These are phyloP conservation scores for Echiichthys vipera DNA, from an alignment of 2,797 vertebrate species.

Conservation along the genomic window DNA sequence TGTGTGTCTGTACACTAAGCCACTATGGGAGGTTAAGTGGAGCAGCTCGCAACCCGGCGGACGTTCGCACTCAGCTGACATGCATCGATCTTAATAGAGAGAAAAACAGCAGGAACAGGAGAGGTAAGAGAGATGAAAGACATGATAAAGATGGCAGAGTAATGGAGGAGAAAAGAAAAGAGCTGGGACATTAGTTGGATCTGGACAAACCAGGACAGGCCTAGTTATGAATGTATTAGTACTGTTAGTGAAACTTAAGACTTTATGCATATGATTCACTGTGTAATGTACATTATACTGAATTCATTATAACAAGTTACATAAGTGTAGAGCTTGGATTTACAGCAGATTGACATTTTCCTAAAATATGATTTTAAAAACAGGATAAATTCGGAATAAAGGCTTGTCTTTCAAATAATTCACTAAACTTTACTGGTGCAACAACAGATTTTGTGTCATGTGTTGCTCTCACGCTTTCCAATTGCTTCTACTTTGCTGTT, in stretches of 20 bases:
- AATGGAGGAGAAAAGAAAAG: conserved; percentile 44
- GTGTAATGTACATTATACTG: neutral
- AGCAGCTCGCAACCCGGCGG: conserved; percentile 23
- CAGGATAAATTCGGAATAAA: too few relatives aligned
- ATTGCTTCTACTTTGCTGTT: too few relatives aligned
- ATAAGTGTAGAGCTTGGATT: too few relatives aligned
- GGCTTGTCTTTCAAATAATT: too few relatives aligned
- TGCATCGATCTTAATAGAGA: conserved; percentile 69
- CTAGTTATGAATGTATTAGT: conserved; percentile 45
- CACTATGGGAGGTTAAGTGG: conserved; percentile 55
- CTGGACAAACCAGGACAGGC: conserved; percentile 29
- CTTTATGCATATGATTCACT: too few relatives aligned
- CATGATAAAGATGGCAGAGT: conserved; percentile 27
- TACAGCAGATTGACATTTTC: too few relatives aligned
- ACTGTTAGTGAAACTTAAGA: conserved; percentile 23
- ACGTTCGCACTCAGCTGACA: conserved; percentile 34
- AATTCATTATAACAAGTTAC: neutral
- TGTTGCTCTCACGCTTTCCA: too few relatives aligned
- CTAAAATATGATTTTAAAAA: too few relatives aligned
- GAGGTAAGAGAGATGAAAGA: conserved; percentile 51
- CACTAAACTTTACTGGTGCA: too few relatives aligned
- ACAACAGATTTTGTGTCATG: too few relatives aligned
- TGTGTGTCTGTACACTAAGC: neutral
- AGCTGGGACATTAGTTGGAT: conserved; percentile 40
- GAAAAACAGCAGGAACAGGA: conserved; percentile 10